Conservation (phyloP, 2,888 invertebrate genomes). For the Protophormia terraenovae region DNA sequence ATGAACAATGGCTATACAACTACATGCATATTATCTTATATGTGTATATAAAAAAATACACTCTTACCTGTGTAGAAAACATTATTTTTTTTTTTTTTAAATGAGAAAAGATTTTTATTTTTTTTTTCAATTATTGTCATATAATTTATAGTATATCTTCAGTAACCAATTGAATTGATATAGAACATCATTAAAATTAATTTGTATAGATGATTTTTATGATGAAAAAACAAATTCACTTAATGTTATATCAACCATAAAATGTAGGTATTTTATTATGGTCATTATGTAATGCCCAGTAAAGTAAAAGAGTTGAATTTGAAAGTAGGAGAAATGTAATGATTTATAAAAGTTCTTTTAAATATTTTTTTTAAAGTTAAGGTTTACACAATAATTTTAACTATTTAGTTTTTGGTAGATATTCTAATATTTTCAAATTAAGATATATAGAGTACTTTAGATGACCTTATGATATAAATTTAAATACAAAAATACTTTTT, state of each 20-base stretch:
- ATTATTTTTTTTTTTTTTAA: background rate
- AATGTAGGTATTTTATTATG: background rate
- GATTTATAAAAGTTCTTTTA: no score
- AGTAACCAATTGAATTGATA: conserved; percentile 10
- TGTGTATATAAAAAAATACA: background rate
- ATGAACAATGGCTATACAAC: conserved; percentile 24
- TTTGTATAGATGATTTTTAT: conserved; percentile 20
- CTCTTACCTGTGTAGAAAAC: background rate
- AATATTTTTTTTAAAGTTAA: no score
- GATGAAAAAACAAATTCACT: background rate
- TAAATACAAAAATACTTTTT: no score
- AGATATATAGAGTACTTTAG: no score
- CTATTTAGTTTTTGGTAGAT: no score
- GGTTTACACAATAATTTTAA: no score
- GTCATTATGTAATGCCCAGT: no score
- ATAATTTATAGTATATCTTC: conserved; percentile 13
- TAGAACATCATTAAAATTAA: conserved; percentile 44
- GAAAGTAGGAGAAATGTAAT: background rate
- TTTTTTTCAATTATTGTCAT: conserved; percentile 27
- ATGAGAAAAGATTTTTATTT: background rate
- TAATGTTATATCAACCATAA: conserved; percentile 12
- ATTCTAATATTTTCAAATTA: no score
- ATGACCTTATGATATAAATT: no score
- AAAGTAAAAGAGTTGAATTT: background rate
- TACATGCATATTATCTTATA: background rate